Conservation (phyloP, 2,797 vertebrate genomes). For the Avahi laniger region DNA sequence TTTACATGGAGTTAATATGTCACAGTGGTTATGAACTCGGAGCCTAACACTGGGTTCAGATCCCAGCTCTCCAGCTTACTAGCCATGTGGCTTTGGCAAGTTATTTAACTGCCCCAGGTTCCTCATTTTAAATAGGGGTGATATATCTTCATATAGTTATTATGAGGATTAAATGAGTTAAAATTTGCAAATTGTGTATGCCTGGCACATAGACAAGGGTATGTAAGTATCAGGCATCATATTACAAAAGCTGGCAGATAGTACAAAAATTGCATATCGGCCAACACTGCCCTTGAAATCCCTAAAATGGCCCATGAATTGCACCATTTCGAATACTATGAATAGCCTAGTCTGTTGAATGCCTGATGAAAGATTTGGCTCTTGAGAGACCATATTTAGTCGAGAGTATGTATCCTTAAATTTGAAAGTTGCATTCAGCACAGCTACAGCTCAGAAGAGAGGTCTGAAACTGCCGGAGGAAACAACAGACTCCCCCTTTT, state of each 20-base stretch:
- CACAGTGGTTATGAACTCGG: not conserved
- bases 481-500: not conserved
- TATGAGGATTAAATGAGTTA: not conserved
- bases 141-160: not conserved
- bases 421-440: not conserved
- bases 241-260: constrained; percentile 16
- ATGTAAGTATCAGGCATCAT: not conserved
- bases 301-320: not conserved
- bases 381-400: not conserved
- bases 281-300: not conserved
- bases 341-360: not conserved
- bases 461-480: not conserved
- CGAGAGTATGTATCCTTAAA: not conserved
- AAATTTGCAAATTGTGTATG: not conserved
- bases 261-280: not conserved
- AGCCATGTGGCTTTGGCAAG: not conserved
- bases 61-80: not conserved
- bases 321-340: not conserved
- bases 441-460: not conserved
- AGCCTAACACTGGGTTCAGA: not conserved
- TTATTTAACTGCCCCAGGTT: not conserved
- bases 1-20: not conserved
- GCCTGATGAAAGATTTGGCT: not conserved
- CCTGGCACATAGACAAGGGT: not conserved
- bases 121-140: not conserved